A percentile compares a stretch with the other conserved stretches of the same genome.
Conservation (phyloP, 2,797 vertebrate species). For the Siniperca obscura region DNA sequence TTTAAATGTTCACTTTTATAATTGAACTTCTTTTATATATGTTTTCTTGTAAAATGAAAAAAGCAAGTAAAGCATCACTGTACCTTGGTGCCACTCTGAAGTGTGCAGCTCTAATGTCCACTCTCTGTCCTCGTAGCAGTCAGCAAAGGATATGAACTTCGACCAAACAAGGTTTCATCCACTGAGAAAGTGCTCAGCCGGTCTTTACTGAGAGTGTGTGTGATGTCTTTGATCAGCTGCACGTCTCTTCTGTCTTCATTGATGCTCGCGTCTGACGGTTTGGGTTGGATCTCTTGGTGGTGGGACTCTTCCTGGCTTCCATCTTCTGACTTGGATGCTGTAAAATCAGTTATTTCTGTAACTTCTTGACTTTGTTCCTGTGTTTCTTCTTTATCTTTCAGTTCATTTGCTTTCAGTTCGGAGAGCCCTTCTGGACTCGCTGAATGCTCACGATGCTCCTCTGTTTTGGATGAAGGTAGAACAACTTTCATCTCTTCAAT, state of each 20-base stretch:
- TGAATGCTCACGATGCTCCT: slow-evolving; percentile 6
- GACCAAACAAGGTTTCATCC: slow-evolving; percentile 72
- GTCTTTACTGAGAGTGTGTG: slow-evolving; percentile 71
- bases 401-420: neutral
- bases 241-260: slow-evolving; percentile 30
- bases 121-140: slow-evolving; percentile 68
- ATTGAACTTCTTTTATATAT: neutral
- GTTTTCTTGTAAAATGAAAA: neutral
- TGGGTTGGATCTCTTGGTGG: slow-evolving; percentile 23
- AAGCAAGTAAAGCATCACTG: neutral
- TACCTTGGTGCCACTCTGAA: slow-evolving; percentile 4
- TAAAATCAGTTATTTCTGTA: slow-evolving; percentile 65
- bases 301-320: slow-evolving; percentile 57
- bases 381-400: neutral
- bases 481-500: slow-evolving; percentile 30
- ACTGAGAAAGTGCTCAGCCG: slow-evolving; percentile 70
- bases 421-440: slow-evolving; percentile 15
- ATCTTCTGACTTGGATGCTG: slow-evolving; percentile 55
- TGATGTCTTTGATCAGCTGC: slow-evolving; percentile 63
- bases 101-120: slow-evolving; percentile 63
- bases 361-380: slow-evolving; percentile 44
- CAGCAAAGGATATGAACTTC: slow-evolving; percentile 71
- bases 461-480: slow-evolving; percentile 4
- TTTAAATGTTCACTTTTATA: neutral
- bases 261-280: slow-evolving; percentile 33